Base-by-base conservation (phyloP, 1,140 invertebrate species). In the Drosophila lacertosa region DNA sequence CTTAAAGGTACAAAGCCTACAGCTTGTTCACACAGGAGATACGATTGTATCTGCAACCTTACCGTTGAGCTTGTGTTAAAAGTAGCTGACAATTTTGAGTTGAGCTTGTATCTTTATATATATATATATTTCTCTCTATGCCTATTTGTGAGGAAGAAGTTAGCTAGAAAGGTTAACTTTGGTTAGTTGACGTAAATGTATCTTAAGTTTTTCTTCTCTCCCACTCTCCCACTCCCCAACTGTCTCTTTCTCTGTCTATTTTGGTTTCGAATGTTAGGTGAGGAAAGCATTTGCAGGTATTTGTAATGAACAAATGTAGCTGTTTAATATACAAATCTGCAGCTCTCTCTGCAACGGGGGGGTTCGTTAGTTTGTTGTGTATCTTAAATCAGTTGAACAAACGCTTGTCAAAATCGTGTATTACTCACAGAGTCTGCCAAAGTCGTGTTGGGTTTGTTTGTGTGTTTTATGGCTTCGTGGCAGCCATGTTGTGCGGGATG, bases 401-500 rank as follows among this genome's bases (percentile, higher is more conserved):
- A 48, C 4, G 16, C 45, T 39, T 48, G 35, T 15, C 71, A 58
- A 53, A 57, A 60, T 58, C 44, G 32, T 45, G 40, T n/a, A 24
- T 53, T 47, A 37, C 37, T 65, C 62, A 57, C 42, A 37, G 44
- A 35, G 39, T 63, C 26, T 40, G 22, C 13, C 7, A 13, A 35
- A 18, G 32, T 32, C 18, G 58, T 63, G 40, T 48, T 33, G 26
- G 35, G 2, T 29, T 48, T 66, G 24, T 47, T 32, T 39, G 7
- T 35, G 22, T 60, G 62, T 65, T 54, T 53, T 54, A 50, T 68
- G 70, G 58, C 65, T 67, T 57, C 37, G 69, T 50, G 57, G 50
- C 53, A 51, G 44, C 40, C 50, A 59, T 60, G 51, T 47, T 54
- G 16, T 58, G 26, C 54, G 57, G 54, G 59, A 58, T 71, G 57